Percentiles rank a stretch among this genome's conserved stretches.
Evolutionary conservation across 2,888 invertebrate genomes (phyloP).

Genomic region (Therioaphis trifolii): DNA sequence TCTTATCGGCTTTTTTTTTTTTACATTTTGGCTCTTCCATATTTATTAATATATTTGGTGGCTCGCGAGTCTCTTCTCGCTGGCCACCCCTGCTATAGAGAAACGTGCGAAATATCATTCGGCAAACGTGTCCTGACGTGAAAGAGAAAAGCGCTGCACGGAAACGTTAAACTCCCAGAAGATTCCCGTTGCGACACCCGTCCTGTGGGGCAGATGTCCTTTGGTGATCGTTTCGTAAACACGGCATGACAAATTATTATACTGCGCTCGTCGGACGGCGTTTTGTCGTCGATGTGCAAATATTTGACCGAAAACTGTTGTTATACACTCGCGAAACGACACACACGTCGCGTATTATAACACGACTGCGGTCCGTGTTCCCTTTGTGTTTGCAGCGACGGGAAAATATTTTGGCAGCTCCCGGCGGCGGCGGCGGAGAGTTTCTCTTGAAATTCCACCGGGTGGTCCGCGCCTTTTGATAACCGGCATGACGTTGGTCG

Average conservation of each 20-base stretch:
- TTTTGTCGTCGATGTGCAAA: slow-evolving; percentile 42
- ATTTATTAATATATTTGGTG: too few relatives aligned
- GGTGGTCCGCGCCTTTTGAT: slow-evolving; percentile 43
- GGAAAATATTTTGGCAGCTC: slow-evolving; percentile 17
- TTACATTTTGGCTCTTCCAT: too few relatives aligned
- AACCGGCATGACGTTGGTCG: background rate
- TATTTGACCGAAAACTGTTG: slow-evolving; percentile 54
- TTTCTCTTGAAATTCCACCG: too few relatives aligned
- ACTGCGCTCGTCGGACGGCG: background rate
- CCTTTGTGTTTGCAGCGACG: background rate
- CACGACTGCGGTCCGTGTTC: background rate
- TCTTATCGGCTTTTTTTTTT: too few relatives aligned
- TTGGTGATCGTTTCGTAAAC: background rate
- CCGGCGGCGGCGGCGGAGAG: too few relatives aligned
- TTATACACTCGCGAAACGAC: slow-evolving; percentile 11
- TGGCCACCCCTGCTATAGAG: too few relatives aligned
- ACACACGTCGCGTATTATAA: background rate
- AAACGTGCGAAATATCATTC: too few relatives aligned
- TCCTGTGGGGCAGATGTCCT: slow-evolving; percentile 31
- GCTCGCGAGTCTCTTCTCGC: too few relatives aligned
- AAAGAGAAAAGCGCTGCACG: too few relatives aligned
- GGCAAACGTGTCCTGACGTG: too few relatives aligned
- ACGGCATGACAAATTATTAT: slow-evolving; percentile 55
- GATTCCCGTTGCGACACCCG: too few relatives aligned
- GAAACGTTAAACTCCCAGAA: too few relatives aligned